Conservation (phyloP, 2,113 vertebrate species). For the Crotalus helleri region DNA sequence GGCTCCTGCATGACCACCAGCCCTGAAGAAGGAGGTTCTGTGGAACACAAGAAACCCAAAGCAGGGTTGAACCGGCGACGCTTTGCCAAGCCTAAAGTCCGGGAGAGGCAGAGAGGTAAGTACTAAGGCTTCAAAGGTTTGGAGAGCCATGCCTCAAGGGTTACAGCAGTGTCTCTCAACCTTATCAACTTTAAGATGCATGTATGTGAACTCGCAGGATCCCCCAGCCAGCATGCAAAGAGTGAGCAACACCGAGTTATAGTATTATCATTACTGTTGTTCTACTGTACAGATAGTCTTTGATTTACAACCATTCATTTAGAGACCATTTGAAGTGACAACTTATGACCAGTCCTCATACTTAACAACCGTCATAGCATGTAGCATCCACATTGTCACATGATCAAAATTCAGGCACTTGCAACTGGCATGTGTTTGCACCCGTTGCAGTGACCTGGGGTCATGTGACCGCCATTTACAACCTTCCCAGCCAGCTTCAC, state of each 20-base stretch:
- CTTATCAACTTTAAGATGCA: background rate
- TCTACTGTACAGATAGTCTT: background rate
- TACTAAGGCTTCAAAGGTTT: background rate
- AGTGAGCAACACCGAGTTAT: background rate
- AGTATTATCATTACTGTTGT: background rate
- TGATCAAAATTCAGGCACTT: background rate
- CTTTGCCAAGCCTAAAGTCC: constrained; percentile 73
- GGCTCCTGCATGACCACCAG: constrained; percentile 50
- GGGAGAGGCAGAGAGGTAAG: constrained; percentile 84
- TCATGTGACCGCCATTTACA: background rate
- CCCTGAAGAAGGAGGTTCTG: constrained; percentile 46
- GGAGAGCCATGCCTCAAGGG: background rate
- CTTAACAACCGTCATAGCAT: background rate
- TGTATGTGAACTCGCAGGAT: background rate
- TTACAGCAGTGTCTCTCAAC: background rate
- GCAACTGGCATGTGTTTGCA: background rate
- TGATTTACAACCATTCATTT: background rate
- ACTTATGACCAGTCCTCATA: background rate
- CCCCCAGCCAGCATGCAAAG: background rate
- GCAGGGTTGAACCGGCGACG: constrained; percentile 70
- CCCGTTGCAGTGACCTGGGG: background rate
- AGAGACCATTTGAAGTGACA: background rate
- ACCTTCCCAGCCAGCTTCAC: background rate
- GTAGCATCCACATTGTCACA: background rate
- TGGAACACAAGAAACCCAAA: constrained; percentile 48